A percentile compares a stretch with the other conserved stretches of the same genome.
Evolutionary conservation across 2,113 vertebrate species (phyloP).

Genomic region (Gnathonemus longibarbis): DNA sequence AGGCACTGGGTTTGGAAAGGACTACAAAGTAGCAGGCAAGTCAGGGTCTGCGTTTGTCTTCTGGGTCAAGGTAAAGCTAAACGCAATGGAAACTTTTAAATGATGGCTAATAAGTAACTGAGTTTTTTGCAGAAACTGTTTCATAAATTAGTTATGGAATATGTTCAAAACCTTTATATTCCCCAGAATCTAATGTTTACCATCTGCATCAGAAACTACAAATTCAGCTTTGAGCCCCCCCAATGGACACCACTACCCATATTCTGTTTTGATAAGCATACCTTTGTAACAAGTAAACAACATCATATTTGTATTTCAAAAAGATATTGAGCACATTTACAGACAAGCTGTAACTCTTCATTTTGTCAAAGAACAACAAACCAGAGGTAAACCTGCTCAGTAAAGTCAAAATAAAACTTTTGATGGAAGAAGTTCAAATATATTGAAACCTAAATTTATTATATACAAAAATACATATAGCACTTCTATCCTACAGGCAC

Average conservation of each 20-base stretch:
- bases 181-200: neutral
- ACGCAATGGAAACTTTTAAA: neutral
- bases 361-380: neutral
- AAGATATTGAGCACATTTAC: neutral
- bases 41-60: neutral
- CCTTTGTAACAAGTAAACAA: neutral
- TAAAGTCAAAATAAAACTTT: neutral
- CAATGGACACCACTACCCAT: neutral
- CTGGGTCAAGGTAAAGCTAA: neutral
- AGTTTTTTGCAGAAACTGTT: neutral
- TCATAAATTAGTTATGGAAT: neutral
- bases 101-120: neutral
- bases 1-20: neutral
- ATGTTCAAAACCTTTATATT: neutral
- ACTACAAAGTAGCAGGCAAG: neutral
- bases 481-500: neutral
- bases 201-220: neutral
- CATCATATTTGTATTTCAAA: neutral
- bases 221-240: neutral
- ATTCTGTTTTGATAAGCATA: neutral
- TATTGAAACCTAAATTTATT: neutral
- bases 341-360: neutral
- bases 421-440: neutral
- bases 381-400: neutral
- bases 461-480: neutral